These are phyloP conservation scores for Manis javanica DNA, from an alignment of 2,797 vertebrate species.

Conservation along the genomic window DNA sequence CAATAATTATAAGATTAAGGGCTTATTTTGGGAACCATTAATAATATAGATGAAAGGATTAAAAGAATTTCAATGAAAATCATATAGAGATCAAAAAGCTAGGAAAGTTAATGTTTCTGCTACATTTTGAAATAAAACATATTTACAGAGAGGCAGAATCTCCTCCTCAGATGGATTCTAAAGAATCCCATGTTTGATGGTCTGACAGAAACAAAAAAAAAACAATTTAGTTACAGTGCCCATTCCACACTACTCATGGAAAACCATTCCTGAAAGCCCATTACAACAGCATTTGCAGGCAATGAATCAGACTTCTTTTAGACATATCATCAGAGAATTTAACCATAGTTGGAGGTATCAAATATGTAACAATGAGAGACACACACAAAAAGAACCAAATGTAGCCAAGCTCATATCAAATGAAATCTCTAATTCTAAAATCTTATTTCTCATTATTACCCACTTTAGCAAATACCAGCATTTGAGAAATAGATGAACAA, in stretches of 20 bases:
- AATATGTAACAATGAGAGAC: not conserved
- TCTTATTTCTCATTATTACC: not conserved
- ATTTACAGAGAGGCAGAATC: not conserved
- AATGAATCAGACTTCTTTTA: not conserved
- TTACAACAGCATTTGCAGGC: not conserved
- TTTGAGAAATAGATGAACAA: not conserved
- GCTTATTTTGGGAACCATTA: conserved; percentile 72
- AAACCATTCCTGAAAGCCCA: not conserved
- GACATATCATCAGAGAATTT: not conserved
- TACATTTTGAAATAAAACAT: conserved; percentile 28
- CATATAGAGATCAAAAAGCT: conserved; percentile 59
- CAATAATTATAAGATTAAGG: conserved; percentile 77
- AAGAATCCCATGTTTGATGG: accelerated
- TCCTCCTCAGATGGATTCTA: not conserved
- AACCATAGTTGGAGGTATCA: not conserved
- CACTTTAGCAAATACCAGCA: not conserved
- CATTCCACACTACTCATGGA: accelerated
- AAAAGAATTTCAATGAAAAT: conserved; percentile 77
- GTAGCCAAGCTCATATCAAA: not conserved
- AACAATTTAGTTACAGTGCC: not conserved
- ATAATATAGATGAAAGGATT: conserved; percentile 74
- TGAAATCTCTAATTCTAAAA: not conserved
- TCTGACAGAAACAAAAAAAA: not conserved
- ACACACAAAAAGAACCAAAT: not conserved
- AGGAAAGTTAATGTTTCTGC: not conserved